Conservation (phyloP, 2,888 invertebrate species). For the Apamea crenata region DNA sequence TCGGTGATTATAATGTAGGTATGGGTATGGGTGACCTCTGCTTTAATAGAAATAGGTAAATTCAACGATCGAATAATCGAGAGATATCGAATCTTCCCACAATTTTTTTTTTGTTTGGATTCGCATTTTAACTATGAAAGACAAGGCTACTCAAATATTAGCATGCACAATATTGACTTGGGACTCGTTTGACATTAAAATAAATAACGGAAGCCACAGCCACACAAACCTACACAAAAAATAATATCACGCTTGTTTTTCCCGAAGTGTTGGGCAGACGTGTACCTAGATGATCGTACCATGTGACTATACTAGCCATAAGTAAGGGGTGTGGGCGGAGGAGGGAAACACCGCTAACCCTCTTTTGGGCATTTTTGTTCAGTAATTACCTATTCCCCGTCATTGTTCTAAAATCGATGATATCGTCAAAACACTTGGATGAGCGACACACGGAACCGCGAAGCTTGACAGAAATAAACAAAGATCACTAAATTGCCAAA, state of each 20-base stretch:
- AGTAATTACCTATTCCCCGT: neutral
- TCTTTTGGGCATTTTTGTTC: neutral
- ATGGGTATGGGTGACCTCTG: neutral
- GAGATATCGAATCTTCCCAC: neutral
- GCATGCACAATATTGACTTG: constrained; percentile 7
- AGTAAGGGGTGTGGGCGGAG: neutral
- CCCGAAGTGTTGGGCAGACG: no score
- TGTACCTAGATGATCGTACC: neutral
- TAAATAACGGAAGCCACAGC: constrained; percentile 24
- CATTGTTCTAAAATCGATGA: neutral
- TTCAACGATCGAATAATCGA: neutral
- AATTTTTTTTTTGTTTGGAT: constrained; percentile 18
- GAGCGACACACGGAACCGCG: no score
- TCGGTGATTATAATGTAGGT: neutral
- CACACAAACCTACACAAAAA: neutral
- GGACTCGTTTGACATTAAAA: constrained; percentile 1
- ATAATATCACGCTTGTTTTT: neutral
- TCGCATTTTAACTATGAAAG: neutral
- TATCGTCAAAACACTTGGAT: no score
- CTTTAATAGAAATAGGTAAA: neutral
- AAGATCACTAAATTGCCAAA: no score
- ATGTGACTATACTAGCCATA: no score
- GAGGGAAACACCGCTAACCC: no score
- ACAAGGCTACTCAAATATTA: constrained; percentile 28
- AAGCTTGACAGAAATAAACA: no score